These are phyloP conservation scores for Lepidurus apus DNA, from an alignment of 1,140 invertebrate species.

Conservation along the genomic window DNA sequence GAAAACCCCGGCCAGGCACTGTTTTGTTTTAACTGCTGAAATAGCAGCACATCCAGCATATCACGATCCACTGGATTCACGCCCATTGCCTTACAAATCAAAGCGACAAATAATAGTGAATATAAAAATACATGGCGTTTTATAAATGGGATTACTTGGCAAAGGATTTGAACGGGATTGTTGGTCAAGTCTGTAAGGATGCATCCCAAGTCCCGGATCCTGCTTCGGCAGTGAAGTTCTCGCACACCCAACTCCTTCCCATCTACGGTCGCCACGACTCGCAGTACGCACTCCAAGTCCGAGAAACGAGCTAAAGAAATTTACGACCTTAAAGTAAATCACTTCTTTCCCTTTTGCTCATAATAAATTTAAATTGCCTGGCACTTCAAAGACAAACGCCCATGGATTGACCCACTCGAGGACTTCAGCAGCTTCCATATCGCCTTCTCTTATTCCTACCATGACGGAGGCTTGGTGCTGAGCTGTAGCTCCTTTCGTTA, in stretches of 20 bases:
- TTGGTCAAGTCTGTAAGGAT: slow-evolving; percentile 62
- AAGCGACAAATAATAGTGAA: slow-evolving; percentile 23
- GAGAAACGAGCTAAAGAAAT: background rate
- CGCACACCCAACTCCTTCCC: slow-evolving; percentile 65
- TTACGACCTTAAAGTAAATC: background rate
- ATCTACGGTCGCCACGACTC: slow-evolving; percentile 41
- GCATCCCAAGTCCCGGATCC: slow-evolving; percentile 71
- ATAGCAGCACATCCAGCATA: slow-evolving; percentile 73
- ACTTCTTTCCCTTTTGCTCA: background rate
- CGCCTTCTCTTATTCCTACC: slow-evolving; percentile 4
- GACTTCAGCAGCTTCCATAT: background rate
- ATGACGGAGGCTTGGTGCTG: background rate
- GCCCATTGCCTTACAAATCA: slow-evolving; percentile 61
- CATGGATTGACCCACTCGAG: slow-evolving; percentile 31
- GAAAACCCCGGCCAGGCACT: slow-evolving; percentile 71
- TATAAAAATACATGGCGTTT: background rate
- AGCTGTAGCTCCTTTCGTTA: background rate
- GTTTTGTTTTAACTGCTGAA: slow-evolving; percentile 69
- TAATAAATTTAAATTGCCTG: slow-evolving; percentile 18
- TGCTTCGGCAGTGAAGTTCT: slow-evolving; percentile 77
- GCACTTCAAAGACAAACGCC: slow-evolving; percentile 29
- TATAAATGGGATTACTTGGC: slow-evolving; percentile 14
- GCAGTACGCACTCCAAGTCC: background rate
- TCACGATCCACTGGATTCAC: slow-evolving; percentile 67
- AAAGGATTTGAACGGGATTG: slow-evolving; percentile 75